phyloP scores from a whole-genome alignment of 2,888 invertebrate species.

The Drosophila macrospina region DNA sequence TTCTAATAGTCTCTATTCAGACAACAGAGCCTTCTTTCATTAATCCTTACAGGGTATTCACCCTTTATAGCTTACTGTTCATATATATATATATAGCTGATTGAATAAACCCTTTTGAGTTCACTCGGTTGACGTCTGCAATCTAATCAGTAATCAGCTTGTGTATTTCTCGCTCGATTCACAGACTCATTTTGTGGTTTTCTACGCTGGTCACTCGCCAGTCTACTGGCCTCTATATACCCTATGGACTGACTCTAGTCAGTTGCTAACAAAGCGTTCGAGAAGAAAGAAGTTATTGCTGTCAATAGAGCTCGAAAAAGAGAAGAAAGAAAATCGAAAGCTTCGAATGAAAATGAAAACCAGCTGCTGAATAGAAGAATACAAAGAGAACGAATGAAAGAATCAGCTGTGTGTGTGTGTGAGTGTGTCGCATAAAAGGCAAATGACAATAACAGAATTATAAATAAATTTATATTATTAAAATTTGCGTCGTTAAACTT shows the following conservation, averaged over 20 bases:
- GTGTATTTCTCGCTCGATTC: constrained; percentile 2
- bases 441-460: constrained; percentile 28
- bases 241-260: not conserved
- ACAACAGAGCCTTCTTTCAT: too few relatives aligned
- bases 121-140: not conserved
- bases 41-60: constrained; percentile 5
- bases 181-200: constrained; percentile 21
- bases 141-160: constrained; percentile 17
- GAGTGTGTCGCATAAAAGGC: constrained; percentile 12
- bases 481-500: constrained; percentile 55
- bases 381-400: constrained; percentile 29
- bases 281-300: constrained; percentile 42
- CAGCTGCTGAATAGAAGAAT: constrained; percentile 49
- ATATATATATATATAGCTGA: too few relatives aligned
- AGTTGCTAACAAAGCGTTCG: constrained; percentile 22
- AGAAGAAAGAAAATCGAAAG: constrained; percentile 64
- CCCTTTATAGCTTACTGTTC: not conserved
- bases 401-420: constrained; percentile 6
- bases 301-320: constrained; percentile 37
- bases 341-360: constrained; percentile 47
- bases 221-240: constrained; percentile 1
- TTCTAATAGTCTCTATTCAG: too few relatives aligned
- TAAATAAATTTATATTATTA: constrained; percentile 46
- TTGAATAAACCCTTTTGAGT: too few relatives aligned
- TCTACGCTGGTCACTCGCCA: constrained; percentile 6